Evolutionary conservation across 2,888 invertebrate genomes (phyloP).

Genomic region (Bursaphelenchus okinawaensis): DNA sequence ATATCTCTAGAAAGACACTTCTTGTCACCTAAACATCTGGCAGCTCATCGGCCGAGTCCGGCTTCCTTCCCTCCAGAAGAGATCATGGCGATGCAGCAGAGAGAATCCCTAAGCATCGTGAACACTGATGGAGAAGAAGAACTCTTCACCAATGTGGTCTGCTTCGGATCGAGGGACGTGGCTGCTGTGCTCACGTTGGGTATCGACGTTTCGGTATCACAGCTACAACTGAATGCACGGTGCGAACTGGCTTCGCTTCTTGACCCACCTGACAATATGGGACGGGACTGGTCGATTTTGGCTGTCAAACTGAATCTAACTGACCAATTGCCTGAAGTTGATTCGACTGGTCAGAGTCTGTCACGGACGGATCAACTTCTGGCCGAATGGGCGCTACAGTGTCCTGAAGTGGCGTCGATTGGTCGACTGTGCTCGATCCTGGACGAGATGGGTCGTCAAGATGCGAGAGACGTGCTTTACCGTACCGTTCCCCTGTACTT

Average conservation of each 20-base stretch:
- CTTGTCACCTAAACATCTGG: constrained; percentile 63
- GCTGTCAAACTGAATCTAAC: constrained; percentile 63
- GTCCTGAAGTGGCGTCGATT: constrained; percentile 59
- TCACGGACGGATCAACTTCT: constrained; percentile 61
- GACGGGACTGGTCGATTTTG: constrained; percentile 64
- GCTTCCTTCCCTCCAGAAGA: constrained; percentile 44
- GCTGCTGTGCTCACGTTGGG: constrained; percentile 61
- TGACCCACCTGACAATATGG: constrained; percentile 63
- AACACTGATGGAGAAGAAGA: constrained; percentile 63
- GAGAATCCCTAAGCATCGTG: constrained; percentile 58
- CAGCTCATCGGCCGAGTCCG: constrained; percentile 39
- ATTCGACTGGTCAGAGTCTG: constrained; percentile 53
- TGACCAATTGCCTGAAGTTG: constrained; percentile 63
- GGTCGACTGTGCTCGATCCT: constrained; percentile 65
- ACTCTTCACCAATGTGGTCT: constrained; percentile 64
- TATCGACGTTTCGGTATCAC: constrained; percentile 65
- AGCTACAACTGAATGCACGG: constrained; percentile 65
- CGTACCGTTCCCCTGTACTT: constrained; percentile 58
- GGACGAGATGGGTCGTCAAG: constrained; percentile 65
- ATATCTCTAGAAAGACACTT: constrained; percentile 67
- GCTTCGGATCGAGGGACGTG: constrained; percentile 64
- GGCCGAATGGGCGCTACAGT: constrained; percentile 61
- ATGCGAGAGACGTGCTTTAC: constrained; percentile 65
- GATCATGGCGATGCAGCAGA: constrained; percentile 60
- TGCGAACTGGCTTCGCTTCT: constrained; percentile 61